phyloP scores from a whole-genome alignment of 2,113 vertebrate genomes.

The Chloroceryle aenea region DNA sequence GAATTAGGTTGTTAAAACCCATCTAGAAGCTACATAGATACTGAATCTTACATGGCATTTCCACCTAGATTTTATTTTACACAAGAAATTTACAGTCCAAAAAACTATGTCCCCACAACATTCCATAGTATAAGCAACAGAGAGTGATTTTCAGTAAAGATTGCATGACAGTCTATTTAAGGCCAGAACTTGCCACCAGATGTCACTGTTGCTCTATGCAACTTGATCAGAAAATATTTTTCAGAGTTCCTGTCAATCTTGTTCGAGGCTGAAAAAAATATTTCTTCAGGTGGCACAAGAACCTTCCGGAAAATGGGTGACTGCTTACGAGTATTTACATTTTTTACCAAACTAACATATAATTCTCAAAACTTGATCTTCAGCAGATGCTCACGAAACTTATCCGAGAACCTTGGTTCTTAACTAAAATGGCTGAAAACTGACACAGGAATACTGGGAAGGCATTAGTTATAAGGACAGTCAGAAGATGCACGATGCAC shows the following conservation, averaged over 20 bases:
- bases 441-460: not conserved
- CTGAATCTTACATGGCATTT: not conserved
- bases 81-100: not conserved
- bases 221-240: not conserved
- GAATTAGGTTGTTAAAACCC: not conserved
- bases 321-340: not conserved
- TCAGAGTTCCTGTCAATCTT: not conserved
- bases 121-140: not conserved
- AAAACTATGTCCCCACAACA: not conserved
- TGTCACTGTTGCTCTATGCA: conserved; percentile 51
- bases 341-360: not conserved
- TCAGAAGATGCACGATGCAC: not conserved
- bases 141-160: not conserved
- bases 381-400: not conserved
- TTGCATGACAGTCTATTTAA: not conserved
- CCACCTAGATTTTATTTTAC: not conserved
- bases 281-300: not conserved
- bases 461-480: not conserved
- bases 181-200: conserved; percentile 36
- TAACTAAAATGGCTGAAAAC: not conserved
- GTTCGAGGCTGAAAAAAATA: not conserved
- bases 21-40: not conserved
- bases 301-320: not conserved
- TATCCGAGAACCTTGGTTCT: not conserved
- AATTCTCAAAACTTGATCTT: not conserved